Conservation (phyloP, 2,888 invertebrate genomes). For the Oeneis ivallda region DNA sequence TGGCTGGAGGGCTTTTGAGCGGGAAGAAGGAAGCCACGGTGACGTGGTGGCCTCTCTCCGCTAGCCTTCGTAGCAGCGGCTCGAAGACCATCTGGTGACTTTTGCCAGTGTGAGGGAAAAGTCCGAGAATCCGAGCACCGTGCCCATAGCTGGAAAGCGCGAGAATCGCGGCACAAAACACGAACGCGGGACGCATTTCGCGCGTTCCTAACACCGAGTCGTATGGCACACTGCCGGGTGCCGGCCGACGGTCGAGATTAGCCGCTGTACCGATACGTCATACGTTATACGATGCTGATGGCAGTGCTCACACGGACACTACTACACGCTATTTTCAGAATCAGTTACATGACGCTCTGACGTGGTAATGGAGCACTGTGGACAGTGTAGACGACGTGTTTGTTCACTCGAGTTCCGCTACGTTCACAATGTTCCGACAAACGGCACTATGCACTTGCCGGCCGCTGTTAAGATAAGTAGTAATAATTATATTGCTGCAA, state of each 20-base stretch:
- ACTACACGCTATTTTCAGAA: too few relatives aligned
- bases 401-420: neutral
- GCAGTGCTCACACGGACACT: constrained; percentile 36
- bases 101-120: constrained; percentile 82
- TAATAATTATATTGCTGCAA: constrained; percentile 1
- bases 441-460: neutral
- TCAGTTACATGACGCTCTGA: constrained; percentile 41
- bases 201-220: constrained; percentile 41
- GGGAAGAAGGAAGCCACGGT: constrained; percentile 84
- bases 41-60: constrained; percentile 81
- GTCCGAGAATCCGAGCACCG: constrained; percentile 51
- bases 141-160: constrained; percentile 51
- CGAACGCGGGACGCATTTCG: constrained; percentile 57
- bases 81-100: constrained; percentile 85
- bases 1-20: constrained; percentile 65
- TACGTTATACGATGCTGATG: constrained; percentile 17
- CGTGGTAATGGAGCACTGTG: constrained; percentile 26
- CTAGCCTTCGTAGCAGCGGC: constrained; percentile 77
- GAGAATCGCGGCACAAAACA: constrained; percentile 46
- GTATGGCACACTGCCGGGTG: constrained; percentile 41
- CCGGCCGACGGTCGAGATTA: neutral
- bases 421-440: neutral
- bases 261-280: constrained; percentile 14
- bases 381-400: neutral
- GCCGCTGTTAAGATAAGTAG: neutral